Evolutionary conservation across 2,888 invertebrate species (phyloP).

Genomic region (Machimus atricapillus): DNA sequence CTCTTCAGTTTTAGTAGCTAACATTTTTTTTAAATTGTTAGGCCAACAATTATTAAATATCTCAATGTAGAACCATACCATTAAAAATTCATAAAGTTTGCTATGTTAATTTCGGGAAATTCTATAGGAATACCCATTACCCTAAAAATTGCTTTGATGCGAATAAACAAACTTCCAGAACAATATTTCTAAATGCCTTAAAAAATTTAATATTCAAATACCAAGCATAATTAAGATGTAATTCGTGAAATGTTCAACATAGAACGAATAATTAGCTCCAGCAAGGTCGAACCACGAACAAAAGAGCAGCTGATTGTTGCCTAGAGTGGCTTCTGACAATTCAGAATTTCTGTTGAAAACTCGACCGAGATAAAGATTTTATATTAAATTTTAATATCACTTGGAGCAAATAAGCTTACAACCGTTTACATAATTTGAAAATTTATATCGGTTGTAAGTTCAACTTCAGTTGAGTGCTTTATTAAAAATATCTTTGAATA

Average conservation of each 20-base stretch:
- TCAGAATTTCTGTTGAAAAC: background rate
- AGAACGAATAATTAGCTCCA: background rate
- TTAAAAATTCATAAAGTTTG: background rate
- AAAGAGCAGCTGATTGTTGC: background rate
- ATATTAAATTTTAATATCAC: background rate
- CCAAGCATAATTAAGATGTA: background rate
- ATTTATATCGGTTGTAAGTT: background rate
- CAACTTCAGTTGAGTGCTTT: background rate
- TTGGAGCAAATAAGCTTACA: background rate
- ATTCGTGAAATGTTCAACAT: background rate
- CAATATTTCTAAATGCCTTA: background rate
- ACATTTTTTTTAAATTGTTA: background rate
- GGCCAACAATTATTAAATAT: background rate
- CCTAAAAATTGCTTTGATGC: background rate
- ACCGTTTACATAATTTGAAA: background rate
- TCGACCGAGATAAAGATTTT: background rate
- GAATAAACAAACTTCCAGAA: background rate
- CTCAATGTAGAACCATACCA: background rate
- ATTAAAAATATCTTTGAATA: background rate
- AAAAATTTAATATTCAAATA: background rate
- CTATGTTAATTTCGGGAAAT: background rate
- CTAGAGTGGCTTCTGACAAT: background rate
- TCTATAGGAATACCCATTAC: background rate
- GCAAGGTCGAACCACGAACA: background rate
- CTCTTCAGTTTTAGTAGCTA: background rate